Base-by-base conservation (phyloP, 2,888 invertebrate genomes). In the Incurvaria masculella region DNA sequence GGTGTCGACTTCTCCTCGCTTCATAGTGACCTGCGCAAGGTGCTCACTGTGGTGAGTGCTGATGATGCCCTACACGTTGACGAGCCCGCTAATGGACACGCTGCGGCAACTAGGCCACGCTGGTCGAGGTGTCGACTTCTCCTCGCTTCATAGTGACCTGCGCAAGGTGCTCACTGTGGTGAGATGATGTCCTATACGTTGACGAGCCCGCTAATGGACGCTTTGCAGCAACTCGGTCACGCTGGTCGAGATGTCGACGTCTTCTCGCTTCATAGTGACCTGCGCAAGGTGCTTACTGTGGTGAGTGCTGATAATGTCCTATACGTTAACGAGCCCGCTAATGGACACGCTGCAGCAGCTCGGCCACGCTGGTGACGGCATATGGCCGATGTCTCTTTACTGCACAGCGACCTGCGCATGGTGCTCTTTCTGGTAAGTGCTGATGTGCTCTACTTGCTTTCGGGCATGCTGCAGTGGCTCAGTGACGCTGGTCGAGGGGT, bases 21-120 rank as follows among this genome's bases (percentile, higher is more conserved):
- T 47, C 88, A 89, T 58, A 81, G 82, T 51, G 86, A 87, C 62
- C 72, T 87, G 19, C 78, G 85, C 66, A 87, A 83, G 69, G 87
- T 89, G 23, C 74, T 90, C 17, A 88, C 89, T 49, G 86, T 89
- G 63, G 85, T 87, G 65, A 81, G 85, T 72, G 33, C 48, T 33
- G 8, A 18, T 27, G 14, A 27, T 8, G 27, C 14, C 27, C 14
- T 27, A 10, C n/a, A n/a, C 91, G 39, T 79, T 93, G 27, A 87
- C 89, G 4, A 91, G 91, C n/a, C 91, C 91, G 2, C 72, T 93
- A 60, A 91, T 91, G 2, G 91, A 92, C 60, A 87, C 91, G 42
- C 72, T 94, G 52, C 79, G 89, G 52, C 84, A 86, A 61, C 79
- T 91, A 45, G 90, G 90, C 14, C 90, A 90, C 69, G 88, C 88